These are phyloP conservation scores for Zaprionus lachaisei DNA, from an alignment of 1,140 invertebrate species.

Conservation along the genomic window DNA sequence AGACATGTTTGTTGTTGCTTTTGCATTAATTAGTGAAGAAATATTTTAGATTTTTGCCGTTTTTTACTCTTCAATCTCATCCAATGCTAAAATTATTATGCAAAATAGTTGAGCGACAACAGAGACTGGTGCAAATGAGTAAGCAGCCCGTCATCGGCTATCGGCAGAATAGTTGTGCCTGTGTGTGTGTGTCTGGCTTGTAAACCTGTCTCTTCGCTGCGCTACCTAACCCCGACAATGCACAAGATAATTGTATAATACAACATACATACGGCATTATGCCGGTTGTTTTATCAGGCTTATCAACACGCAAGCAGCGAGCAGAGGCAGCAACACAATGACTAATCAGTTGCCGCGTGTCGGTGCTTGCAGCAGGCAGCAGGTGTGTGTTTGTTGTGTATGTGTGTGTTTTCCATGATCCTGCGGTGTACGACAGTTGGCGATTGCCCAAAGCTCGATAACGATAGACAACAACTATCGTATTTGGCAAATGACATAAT, in stretches of 20 bases:
- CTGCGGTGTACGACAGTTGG: conserved; percentile 21
- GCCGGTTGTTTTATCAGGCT: conserved; percentile 72
- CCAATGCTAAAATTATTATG: conserved; percentile 69
- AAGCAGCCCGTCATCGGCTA: conserved; percentile 27
- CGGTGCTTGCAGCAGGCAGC: conserved; percentile 13
- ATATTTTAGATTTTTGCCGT: conserved; percentile 75
- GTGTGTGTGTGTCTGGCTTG: conserved; percentile 27
- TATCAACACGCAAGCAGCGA: conserved; percentile 62
- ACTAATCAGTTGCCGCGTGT: conserved; percentile 51
- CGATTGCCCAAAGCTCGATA: conserved; percentile 41
- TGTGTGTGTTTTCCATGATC: conserved; percentile 31
- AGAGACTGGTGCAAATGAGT: conserved; percentile 53
- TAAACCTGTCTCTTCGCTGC: conserved; percentile 37
- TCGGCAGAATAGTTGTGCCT: conserved; percentile 4
- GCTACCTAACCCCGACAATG: conserved; percentile 32
- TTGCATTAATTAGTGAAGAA: conserved; percentile 79
- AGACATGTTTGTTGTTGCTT: conserved; percentile 74
- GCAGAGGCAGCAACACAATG: conserved; percentile 53
- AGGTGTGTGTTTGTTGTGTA: conserved; percentile 24
- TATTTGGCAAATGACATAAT: conserved; percentile 73
- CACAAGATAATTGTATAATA: conserved; percentile 61
- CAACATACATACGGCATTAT: conserved; percentile 47
- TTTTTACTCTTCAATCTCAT: conserved; percentile 31
- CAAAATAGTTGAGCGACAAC: conserved; percentile 47
- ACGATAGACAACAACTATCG: conserved; percentile 23